These are phyloP conservation scores for Mellivora capensis DNA, from an alignment of 2,113 vertebrate genomes.

Conservation along the genomic window DNA sequence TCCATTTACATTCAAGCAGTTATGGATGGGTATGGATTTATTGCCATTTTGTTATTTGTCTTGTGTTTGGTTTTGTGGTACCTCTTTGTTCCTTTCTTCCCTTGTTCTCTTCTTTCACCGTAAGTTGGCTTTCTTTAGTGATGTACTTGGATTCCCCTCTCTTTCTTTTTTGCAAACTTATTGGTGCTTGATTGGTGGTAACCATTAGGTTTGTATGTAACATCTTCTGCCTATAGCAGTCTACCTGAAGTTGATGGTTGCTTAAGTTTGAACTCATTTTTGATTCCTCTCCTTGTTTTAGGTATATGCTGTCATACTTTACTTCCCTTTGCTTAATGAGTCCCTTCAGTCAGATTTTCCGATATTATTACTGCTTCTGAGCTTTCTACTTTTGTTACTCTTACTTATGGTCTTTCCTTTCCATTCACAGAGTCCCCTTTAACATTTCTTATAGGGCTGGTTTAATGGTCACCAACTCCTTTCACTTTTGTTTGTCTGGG, in stretches of 20 bases:
- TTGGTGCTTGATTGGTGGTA: too few relatives aligned
- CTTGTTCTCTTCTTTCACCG: too few relatives aligned
- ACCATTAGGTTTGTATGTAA: too few relatives aligned
- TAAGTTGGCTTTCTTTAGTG: too few relatives aligned
- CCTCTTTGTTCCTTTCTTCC: too few relatives aligned
- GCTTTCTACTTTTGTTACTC: background rate
- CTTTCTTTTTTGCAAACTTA: too few relatives aligned
- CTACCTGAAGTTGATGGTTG: background rate
- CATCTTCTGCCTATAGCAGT: too few relatives aligned
- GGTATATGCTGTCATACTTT: background rate
- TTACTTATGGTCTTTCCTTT: background rate
- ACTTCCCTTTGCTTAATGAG: background rate
- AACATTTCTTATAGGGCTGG: background rate
- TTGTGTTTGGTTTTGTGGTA: too few relatives aligned
- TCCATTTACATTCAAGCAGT: too few relatives aligned
- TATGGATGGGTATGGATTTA: too few relatives aligned
- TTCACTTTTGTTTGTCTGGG: background rate
- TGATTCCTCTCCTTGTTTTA: background rate
- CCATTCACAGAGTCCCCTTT: background rate
- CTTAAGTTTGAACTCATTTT: background rate
- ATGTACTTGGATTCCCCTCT: too few relatives aligned
- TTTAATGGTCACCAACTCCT: background rate
- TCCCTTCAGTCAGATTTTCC: background rate
- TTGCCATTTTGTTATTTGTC: too few relatives aligned
- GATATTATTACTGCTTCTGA: background rate